Conservation (phyloP, 2,797 vertebrate genomes). For the Cossypha polioptera region DNA sequence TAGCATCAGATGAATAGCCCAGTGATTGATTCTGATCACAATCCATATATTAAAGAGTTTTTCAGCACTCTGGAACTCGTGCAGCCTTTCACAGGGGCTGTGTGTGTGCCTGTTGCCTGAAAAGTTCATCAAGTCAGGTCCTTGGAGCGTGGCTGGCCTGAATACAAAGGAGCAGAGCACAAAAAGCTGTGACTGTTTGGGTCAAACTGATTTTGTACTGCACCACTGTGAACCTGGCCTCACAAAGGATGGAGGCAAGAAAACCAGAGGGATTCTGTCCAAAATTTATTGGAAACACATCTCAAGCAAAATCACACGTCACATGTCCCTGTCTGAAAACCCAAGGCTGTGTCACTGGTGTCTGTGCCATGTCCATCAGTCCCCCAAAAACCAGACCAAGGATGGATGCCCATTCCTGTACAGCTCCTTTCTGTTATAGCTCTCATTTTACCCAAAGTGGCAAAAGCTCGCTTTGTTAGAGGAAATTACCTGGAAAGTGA, state of each 20-base stretch:
- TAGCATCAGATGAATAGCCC: not conserved
- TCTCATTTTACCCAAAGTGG: not conserved
- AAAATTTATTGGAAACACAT: not conserved
- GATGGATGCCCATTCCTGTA: not conserved
- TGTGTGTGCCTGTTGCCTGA: not conserved
- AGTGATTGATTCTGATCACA: conserved; percentile 40
- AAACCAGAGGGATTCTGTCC: not conserved
- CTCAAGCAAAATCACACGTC: not conserved
- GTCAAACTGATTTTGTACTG: not conserved
- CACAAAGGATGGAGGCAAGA: not conserved
- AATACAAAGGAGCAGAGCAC: not conserved
- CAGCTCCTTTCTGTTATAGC: not conserved
- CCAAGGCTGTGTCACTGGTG: not conserved
- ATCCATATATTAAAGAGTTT: not conserved
- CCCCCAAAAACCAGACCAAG: not conserved
- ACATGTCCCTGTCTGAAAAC: not conserved
- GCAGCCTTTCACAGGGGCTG: not conserved
- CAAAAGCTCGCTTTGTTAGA: not conserved
- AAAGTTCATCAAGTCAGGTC: not conserved
- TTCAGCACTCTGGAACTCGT: not conserved
- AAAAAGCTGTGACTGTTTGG: not conserved
- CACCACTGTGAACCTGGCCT: not conserved
- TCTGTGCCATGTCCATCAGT: not conserved
- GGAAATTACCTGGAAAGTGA: not conserved
- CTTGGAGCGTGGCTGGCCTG: not conserved